Evolutionary conservation across 2,113 vertebrate species (phyloP).

Genomic region (Lampris incognitus): DNA sequence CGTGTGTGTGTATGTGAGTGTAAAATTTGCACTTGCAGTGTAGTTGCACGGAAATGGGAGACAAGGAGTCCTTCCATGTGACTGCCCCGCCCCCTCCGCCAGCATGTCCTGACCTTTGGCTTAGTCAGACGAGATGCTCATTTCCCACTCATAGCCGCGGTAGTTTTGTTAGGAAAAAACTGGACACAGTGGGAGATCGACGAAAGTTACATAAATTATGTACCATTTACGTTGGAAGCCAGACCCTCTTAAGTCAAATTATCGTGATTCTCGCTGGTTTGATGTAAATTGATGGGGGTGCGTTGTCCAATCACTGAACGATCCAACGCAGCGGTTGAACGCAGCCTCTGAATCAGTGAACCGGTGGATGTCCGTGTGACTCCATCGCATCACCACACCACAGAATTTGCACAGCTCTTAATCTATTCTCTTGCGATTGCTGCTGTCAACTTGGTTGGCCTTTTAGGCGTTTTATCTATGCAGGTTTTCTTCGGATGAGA

Average conservation of each 20-base stretch:
- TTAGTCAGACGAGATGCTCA: slow-evolving; percentile 33
- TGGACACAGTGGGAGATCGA: not conserved
- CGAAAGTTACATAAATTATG: not conserved
- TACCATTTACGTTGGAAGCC: not conserved
- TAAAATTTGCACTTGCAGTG: not conserved
- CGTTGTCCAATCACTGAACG: too few species aligned
- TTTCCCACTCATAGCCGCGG: slow-evolving; percentile 39
- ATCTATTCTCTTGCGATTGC: not conserved
- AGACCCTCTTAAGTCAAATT: not conserved
- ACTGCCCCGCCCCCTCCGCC: slow-evolving; percentile 14
- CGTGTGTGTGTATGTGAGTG: slow-evolving; percentile 2
- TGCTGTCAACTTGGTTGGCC: not conserved
- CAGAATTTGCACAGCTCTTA: too few species aligned
- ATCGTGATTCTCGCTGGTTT: not conserved
- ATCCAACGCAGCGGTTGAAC: too few species aligned
- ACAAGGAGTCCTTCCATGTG: slow-evolving; percentile 15
- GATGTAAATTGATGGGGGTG: not conserved
- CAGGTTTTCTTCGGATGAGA: not conserved
- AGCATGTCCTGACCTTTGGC: slow-evolving; percentile 68
- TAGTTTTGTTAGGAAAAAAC: slow-evolving; percentile 23
- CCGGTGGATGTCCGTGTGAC: too few species aligned
- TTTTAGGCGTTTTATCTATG: not conserved
- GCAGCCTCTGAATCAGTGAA: too few species aligned
- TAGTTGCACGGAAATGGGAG: not conserved
- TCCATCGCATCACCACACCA: too few species aligned